Evolutionary conservation across 2,113 vertebrate genomes (phyloP).

Genomic region (Zosterops japonicus): DNA sequence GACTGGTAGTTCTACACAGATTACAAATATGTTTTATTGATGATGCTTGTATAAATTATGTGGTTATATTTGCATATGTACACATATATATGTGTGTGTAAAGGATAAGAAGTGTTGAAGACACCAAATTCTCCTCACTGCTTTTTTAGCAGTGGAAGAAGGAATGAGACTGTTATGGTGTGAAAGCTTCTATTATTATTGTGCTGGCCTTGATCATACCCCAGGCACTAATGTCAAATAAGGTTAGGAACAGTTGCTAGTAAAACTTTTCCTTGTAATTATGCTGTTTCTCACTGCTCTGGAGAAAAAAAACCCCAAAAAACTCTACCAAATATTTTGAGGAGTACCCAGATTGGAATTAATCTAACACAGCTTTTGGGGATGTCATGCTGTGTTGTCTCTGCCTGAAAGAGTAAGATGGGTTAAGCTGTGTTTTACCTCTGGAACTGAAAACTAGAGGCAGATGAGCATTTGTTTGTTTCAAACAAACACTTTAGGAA

Average conservation of each 20-base stretch:
- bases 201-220: neutral
- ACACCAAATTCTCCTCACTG: neutral
- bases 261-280: neutral
- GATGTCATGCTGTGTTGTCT: rapidly evolving
- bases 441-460: neutral
- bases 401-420: neutral
- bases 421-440: neutral
- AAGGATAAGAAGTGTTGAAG: neutral
- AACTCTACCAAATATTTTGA: neutral
- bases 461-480: neutral
- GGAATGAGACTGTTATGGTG: neutral
- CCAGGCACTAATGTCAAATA: neutral
- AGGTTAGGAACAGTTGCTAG: neutral
- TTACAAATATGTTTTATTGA: neutral
- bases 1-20: neutral
- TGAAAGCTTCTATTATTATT: neutral
- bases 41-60: neutral
- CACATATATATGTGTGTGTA: neutral
- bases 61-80: neutral
- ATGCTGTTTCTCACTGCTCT: neutral
- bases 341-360: neutral
- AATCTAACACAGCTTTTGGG: neutral
- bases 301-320: neutral
- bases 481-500: neutral
- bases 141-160: neutral